phyloP scores from a whole-genome alignment of 2,888 invertebrate genomes.

The Drosophila pegasa region DNA sequence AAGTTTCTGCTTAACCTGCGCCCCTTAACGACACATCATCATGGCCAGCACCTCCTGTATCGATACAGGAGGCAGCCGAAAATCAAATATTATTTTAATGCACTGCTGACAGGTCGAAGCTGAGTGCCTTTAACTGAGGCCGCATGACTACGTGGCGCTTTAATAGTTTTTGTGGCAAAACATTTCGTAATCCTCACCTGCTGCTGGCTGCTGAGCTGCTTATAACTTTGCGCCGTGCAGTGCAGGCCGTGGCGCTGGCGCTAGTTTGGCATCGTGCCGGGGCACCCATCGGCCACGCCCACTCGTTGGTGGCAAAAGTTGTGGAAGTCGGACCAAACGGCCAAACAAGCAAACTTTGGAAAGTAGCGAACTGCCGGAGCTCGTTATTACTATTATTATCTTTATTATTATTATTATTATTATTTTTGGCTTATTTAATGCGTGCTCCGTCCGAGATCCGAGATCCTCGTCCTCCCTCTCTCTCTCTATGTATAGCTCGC shows the following conservation, averaged over 20 bases:
- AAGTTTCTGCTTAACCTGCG: constrained; percentile 28
- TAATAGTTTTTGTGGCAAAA: constrained; percentile 61
- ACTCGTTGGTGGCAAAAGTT: constrained; percentile 61
- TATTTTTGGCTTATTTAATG: constrained; percentile 55
- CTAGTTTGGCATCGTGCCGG: constrained; percentile 18
- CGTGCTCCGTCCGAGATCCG: constrained; percentile 21
- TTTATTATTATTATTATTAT: constrained; percentile 56
- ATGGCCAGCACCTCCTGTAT: background rate
- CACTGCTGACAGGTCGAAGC: constrained; percentile 31
- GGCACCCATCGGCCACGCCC: constrained; percentile 56
- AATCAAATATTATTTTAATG: constrained; percentile 39
- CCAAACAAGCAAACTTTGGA: constrained; percentile 65
- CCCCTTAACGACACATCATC: constrained; percentile 23
- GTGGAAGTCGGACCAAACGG: constrained; percentile 54
- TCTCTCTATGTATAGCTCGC: constrained; percentile 25
- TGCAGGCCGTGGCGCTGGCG: constrained; percentile 18
- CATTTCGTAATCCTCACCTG: constrained; percentile 66
- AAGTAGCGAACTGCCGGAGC: constrained; percentile 63
- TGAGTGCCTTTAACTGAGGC: constrained; percentile 7
- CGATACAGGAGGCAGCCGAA: constrained; percentile 9
- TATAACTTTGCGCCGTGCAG: constrained; percentile 57
- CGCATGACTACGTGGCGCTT: constrained; percentile 22
- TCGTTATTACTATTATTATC: constrained; percentile 70
- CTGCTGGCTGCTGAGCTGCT: constrained; percentile 66
- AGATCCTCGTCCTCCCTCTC: background rate